Base-by-base conservation (phyloP, 2,797 vertebrate genomes). In the Halcyon badia region DNA sequence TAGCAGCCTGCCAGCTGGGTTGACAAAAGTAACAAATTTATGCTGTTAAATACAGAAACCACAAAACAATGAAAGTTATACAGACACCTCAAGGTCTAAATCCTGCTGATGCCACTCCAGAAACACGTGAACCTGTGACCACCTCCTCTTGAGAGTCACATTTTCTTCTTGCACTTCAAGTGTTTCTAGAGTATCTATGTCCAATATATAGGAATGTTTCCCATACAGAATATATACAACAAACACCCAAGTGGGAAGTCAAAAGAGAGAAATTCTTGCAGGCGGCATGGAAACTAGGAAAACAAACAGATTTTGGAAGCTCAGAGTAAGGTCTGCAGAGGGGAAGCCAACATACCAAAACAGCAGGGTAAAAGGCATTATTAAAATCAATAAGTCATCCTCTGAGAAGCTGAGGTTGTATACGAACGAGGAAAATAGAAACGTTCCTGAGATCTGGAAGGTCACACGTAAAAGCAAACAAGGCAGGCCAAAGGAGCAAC, bases 261-360 rank as follows among this genome's bases (percentile, higher is more conserved):
- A 84, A 82, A 94, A 93, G 94, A 93, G 83, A 8, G 2, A 83
- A 95, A 97, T 92, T 96, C 92, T 87, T 94, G 62, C 88, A 96
- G 94, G 90, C 92, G 88, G 92, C 95, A 96, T 97, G 96, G 95
- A 96, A 97, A 97, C 96, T 94, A 95, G 88, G 86, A 96, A 97
- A 97, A 97, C 96, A 97, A 97, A 97, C 96, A 97, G 77, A 94
- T 97, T 97, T 96, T 94, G 96, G 92, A 91, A 91, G 92, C 91
- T 72, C 19, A 1, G 93, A 96, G 62, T 42, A 93, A 92, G 58
- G 90, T 70, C 80, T 96, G 90, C 88, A 87, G 90, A 95, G 77
- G 94, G 66, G 20, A 95, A 94, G 95, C 95, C 94, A 96, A 91
- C 96, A 97, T 94, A 96, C 83, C 88, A 93, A 96, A 97, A 68